These are phyloP conservation scores for Sebastes itinus DNA, from an alignment of 2,797 vertebrate genomes.

Conservation along the genomic window DNA sequence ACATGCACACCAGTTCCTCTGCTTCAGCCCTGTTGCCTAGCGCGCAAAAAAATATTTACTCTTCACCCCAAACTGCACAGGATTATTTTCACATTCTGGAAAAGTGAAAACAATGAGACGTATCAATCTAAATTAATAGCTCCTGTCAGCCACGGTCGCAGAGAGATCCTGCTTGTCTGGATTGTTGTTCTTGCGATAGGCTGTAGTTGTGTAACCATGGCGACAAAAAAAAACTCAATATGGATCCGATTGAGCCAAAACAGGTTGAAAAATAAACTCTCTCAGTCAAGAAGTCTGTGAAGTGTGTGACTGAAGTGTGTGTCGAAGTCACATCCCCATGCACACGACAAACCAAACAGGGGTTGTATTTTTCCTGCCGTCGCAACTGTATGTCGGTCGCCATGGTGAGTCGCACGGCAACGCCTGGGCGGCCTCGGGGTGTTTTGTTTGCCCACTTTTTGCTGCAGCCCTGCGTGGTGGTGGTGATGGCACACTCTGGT, in stretches of 20 bases:
- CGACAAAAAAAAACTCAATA: not conserved
- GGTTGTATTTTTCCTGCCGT: constrained; percentile 55
- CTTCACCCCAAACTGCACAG: constrained; percentile 64
- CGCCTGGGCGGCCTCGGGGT: constrained; percentile 59
- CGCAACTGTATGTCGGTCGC: constrained; percentile 51
- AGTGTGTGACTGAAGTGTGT: constrained; percentile 28
- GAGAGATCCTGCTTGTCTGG: constrained; percentile 32
- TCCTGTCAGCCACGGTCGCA: constrained; percentile 22
- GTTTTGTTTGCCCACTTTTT: constrained; percentile 55
- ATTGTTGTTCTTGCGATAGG: constrained; percentile 63
- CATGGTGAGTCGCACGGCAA: constrained; percentile 63
- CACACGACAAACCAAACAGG: constrained; percentile 26
- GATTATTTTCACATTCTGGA: constrained; percentile 55
- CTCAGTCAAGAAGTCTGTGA: constrained; percentile 9
- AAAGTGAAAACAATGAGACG: constrained; percentile 72
- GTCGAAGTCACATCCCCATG: constrained; percentile 28
- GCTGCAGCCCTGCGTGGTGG: constrained; percentile 36
- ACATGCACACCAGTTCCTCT: constrained; percentile 63
- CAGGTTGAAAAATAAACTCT: constrained; percentile 39
- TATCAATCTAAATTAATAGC: constrained; percentile 68
- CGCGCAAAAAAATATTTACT: constrained; percentile 83
- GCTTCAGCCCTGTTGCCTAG: constrained; percentile 80
- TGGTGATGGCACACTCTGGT: constrained; percentile 14
- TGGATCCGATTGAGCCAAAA: constrained; percentile 43
- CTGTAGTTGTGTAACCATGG: constrained; percentile 34